These are phyloP conservation scores for Bryconaethiops microstoma DNA, from an alignment of 2,797 vertebrate species.

Conservation along the genomic window DNA sequence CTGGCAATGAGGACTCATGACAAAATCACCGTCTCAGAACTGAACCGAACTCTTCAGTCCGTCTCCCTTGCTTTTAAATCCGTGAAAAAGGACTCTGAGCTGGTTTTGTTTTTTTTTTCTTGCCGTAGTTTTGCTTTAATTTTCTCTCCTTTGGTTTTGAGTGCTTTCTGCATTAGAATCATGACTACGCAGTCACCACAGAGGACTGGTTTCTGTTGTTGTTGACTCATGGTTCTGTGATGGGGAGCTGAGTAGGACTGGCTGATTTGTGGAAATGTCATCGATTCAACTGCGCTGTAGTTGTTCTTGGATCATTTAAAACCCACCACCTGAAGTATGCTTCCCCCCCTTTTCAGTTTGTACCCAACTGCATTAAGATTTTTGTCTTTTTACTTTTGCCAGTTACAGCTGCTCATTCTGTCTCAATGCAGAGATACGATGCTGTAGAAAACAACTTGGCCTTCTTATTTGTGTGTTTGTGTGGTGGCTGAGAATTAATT, in stretches of 20 bases:
- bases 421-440: neutral
- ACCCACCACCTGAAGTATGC: neutral
- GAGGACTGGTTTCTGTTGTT: neutral
- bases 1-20: constrained; percentile 92
- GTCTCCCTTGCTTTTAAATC: constrained; percentile 35
- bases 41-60: constrained; percentile 16
- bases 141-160: constrained; percentile 6
- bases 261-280: neutral
- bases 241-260: neutral
- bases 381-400: neutral
- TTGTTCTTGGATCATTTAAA: neutral
- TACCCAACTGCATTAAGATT: constrained; percentile 5
- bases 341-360: neutral
- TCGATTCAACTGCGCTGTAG: neutral
- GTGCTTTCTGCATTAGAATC: neutral
- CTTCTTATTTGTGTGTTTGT: neutral
- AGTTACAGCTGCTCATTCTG: neutral
- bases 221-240: constrained; percentile 15
- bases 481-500: neutral
- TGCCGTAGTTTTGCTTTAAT: constrained; percentile 50
- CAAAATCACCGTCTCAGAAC: constrained; percentile 10
- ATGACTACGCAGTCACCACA: neutral
- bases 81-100: constrained; percentile 54
- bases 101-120: constrained; percentile 41
- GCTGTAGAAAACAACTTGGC: neutral